A percentile compares a stretch with the other conserved stretches of the same genome.
phyloP scores from a whole-genome alignment of 2,113 vertebrate genomes.

The Pagrus major region DNA sequence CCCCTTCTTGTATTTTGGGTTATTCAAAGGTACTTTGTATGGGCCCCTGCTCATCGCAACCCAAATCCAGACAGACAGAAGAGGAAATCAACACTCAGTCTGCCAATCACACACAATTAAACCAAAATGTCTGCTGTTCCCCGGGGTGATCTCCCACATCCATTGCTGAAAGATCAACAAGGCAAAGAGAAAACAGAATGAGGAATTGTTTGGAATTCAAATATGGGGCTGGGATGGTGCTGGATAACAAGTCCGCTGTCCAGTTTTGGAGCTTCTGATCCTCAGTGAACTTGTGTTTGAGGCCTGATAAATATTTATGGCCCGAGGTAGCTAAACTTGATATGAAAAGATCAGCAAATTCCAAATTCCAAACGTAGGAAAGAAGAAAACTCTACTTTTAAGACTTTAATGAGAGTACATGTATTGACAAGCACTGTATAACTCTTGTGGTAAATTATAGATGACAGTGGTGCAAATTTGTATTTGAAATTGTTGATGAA shows the following conservation, averaged over 20 bases:
- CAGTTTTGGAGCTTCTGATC: constrained; percentile 13
- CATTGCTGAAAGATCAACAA: constrained; percentile 45
- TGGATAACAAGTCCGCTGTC: constrained; percentile 36
- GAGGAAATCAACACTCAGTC: constrained; percentile 36
- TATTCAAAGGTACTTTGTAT: constrained; percentile 35
- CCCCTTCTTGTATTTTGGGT: neutral
- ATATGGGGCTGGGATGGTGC: constrained; percentile 5
- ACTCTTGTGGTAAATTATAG: neutral
- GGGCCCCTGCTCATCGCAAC: constrained; percentile 9
- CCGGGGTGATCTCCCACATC: constrained; percentile 13
- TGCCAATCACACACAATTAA: constrained; percentile 58
- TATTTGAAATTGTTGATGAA: neutral
- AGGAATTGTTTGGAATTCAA: constrained; percentile 39
- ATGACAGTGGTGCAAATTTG: neutral
- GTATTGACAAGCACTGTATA: neutral
- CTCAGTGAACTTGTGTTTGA: constrained; percentile 29
- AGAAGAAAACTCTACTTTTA: neutral
- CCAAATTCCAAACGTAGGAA: neutral
- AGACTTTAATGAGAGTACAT: neutral
- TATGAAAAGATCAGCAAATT: constrained; percentile 24
- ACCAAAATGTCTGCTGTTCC: constrained; percentile 39
- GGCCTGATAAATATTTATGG: constrained; percentile 52
- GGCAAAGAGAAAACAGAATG: constrained; percentile 18
- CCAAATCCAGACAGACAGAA: constrained; percentile 35
- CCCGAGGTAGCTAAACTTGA: constrained; percentile 19